These are phyloP conservation scores for Medauroidea extradentata DNA, from an alignment of 1,140 invertebrate species.

Conservation along the genomic window DNA sequence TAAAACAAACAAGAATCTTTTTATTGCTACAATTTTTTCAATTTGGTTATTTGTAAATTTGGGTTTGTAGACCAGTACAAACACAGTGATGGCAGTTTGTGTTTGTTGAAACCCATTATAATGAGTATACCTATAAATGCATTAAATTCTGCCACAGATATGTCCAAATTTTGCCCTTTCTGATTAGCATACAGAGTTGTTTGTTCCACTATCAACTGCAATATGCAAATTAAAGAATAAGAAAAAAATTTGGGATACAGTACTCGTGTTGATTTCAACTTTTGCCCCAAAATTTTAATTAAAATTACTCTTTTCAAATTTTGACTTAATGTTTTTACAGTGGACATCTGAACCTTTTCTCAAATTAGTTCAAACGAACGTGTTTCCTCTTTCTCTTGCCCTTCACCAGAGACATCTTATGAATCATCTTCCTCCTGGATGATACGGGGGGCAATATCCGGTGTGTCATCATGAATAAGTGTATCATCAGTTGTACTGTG, in stretches of 20 bases:
- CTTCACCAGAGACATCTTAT: no score
- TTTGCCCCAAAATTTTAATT: conserved; percentile 4
- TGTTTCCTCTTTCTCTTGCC: no score
- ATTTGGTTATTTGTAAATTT: conserved; percentile 18
- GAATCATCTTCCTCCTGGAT: no score
- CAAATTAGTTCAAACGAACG: no score
- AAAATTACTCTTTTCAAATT: conserved; percentile 2
- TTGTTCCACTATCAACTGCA: conserved; percentile 11
- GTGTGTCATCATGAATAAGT: no score
- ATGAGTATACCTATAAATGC: conserved; percentile 18
- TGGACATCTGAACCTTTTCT: no score
- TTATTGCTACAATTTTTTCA: conserved; percentile 12
- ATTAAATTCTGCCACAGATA: conserved; percentile 12
- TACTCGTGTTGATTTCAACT: not conserved
- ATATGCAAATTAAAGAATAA: conserved; percentile 2
- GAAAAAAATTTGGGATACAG: not conserved
- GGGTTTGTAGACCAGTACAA: conserved; percentile 18
- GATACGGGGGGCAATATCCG: no score
- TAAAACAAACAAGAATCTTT: conserved; percentile 21
- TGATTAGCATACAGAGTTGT: conserved; percentile 19
- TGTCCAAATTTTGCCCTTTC: conserved; percentile 7
- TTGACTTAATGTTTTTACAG: conserved; percentile 13
- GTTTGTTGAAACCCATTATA: conserved; percentile 20
- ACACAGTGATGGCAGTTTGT: conserved; percentile 12
- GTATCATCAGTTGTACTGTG: no score